Base-by-base conservation (phyloP, 2,113 vertebrate species). In the Pachyramphus minor region DNA sequence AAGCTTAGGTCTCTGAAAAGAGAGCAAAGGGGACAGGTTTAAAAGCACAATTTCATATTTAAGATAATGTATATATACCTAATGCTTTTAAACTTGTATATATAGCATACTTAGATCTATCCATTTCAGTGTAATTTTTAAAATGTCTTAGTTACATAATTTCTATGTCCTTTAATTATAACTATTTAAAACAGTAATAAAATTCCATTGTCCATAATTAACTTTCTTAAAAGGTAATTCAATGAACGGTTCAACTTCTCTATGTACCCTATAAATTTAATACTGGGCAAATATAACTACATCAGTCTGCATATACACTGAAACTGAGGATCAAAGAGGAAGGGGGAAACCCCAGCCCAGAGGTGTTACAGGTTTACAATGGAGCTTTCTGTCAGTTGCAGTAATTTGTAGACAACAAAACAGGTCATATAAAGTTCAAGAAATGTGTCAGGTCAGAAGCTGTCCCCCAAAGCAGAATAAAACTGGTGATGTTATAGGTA, bases 341-440 rank as follows among this genome's bases (percentile, higher is more conserved):
- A 80, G 31, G 12, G 45, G 62, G 83, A 96, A 68, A 83, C 55
- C 84, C 63, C 85, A 78, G 73, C 55, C 55, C 67, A 82, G 85
- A 87, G 67, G 80, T 95, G 95, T 79, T 86, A 86, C 33, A 95
- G 83, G 79, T 93, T 79, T 96, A 93, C 93, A 97, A 75, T 9
- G 55, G 84, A 95, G 90, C 91, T 95, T 96, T 98, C 63, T 96
- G 91, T 75, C 95, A 96, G 92, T 53, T 86, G 95, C 62, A 89
- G 90, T 81, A 91, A 98, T 97, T 94, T 90, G 84, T 76, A 95
- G 93, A 97, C 91, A 98, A 96, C 86, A 96, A 82, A 92, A 94
- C 73, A 96, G 96, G 96, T 97, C 98, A 97, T 35, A 62, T 71
- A 94, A 97, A 96, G 97, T 97, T 98, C 94, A 97, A 95, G 95